Percentiles rank a stretch among this genome's conserved stretches.
phyloP scores from a whole-genome alignment of 2,113 vertebrate species.

The Erythrocercus mccallii region DNA sequence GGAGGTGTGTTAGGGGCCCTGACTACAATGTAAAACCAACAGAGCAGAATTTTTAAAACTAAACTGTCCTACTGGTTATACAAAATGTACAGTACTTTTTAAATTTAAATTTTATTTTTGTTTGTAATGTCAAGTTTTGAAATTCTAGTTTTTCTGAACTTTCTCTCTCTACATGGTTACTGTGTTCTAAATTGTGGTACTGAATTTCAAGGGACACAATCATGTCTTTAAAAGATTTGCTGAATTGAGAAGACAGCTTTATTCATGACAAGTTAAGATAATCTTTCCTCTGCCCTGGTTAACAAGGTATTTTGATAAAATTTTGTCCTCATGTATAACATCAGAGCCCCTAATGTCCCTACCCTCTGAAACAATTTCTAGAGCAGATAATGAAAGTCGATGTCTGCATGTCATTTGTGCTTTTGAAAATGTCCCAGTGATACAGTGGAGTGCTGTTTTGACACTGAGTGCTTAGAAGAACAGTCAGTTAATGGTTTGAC shows the following conservation, averaged over 20 bases:
- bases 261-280: not conserved
- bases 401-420: not conserved
- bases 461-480: not conserved
- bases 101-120: not conserved
- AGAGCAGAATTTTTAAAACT: not conserved
- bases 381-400: not conserved
- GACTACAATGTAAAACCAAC: not conserved
- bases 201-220: not conserved
- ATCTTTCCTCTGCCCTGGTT: not conserved
- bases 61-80: not conserved
- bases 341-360: not conserved
- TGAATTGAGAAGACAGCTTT: not conserved
- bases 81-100: fast-evolving
- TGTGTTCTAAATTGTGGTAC: not conserved
- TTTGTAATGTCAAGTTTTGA: not conserved
- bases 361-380: not conserved
- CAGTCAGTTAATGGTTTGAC: not conserved
- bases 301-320: not conserved
- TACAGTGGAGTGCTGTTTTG: not conserved
- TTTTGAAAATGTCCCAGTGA: not conserved
- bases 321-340: not conserved
- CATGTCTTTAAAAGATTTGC: not conserved
- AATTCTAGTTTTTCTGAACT: not conserved
- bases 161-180: not conserved
- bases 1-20: not conserved